Percentiles rank a stretch among this genome's conserved stretches.
phyloP scores from a whole-genome alignment of 2,888 invertebrate species.

The Ctena decussata region DNA sequence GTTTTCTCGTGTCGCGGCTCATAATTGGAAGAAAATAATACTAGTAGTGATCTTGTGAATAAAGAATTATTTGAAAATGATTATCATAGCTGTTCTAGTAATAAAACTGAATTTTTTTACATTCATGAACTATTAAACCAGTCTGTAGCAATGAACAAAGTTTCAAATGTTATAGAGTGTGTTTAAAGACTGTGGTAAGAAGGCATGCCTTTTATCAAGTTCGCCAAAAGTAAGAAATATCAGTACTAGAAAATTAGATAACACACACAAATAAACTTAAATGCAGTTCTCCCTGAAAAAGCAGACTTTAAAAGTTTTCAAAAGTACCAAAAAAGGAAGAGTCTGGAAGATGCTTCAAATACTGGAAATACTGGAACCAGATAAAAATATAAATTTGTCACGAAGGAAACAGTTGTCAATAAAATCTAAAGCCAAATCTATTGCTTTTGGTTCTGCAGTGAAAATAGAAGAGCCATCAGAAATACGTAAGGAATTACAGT shows the following conservation, averaged over 20 bases:
- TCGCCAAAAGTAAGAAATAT: conserved; percentile 9
- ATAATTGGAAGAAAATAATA: background rate
- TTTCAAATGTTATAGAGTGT: background rate
- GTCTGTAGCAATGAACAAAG: background rate
- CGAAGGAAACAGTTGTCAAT: too few species aligned
- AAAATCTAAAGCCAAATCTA: too few species aligned
- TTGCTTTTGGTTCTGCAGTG: too few species aligned
- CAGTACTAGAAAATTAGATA: background rate
- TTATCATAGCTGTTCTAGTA: background rate
- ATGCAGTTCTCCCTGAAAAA: background rate
- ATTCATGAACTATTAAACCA: background rate
- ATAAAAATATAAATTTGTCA: too few species aligned
- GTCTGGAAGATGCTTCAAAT: too few species aligned
- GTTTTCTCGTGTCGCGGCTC: too few species aligned
- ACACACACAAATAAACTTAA: conserved; percentile 5
- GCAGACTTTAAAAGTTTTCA: conserved; percentile 12
- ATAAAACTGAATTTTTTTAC: background rate
- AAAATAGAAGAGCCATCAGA: too few species aligned
- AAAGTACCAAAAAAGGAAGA: too few species aligned
- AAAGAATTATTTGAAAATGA: background rate
- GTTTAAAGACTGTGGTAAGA: background rate
- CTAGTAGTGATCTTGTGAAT: background rate
- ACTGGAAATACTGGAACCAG: too few species aligned
- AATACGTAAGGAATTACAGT: too few species aligned
- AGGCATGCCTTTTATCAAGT: background rate